Conservation (phyloP, 2,113 vertebrate genomes). For the Isichthys henryi region DNA sequence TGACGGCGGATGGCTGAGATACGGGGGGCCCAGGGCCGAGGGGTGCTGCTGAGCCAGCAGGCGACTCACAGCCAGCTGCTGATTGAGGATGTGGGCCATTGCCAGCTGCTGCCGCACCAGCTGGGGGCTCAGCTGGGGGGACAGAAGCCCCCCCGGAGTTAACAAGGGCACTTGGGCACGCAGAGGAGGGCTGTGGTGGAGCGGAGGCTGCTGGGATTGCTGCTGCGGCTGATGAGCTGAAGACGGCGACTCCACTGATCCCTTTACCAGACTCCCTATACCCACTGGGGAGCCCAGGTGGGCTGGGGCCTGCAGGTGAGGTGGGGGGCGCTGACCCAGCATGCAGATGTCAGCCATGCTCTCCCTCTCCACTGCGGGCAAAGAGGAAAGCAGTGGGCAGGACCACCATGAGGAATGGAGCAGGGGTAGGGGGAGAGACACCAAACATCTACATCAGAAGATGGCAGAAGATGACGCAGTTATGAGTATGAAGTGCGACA, state of each 20-base stretch:
- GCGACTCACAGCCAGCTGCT: constrained; percentile 77
- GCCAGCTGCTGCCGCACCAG: constrained; percentile 78
- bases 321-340: constrained; percentile 72
- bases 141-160: constrained; percentile 69
- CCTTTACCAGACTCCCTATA: constrained; percentile 37
- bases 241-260: constrained; percentile 21
- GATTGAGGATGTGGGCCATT: constrained; percentile 82
- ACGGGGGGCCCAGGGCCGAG: constrained; percentile 78
- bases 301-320: constrained; percentile 74
- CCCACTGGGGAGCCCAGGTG: constrained; percentile 68
- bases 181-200: constrained; percentile 77
- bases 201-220: constrained; percentile 55
- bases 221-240: constrained; percentile 32
- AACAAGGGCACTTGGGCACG: constrained; percentile 77
- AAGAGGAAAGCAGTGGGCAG: constrained; percentile 15
- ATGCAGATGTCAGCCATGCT: constrained; percentile 75
- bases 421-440: neutral
- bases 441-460: neutral
- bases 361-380: constrained; percentile 78
- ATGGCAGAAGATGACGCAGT: neutral
- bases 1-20: constrained; percentile 70
- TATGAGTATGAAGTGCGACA: neutral
- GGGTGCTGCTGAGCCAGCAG: constrained; percentile 77
- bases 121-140: constrained; percentile 74
- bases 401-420: neutral